Percentiles rank a stretch among this genome's conserved stretches.
Conservation (phyloP, 2,797 vertebrate species). For the Peromyscus eremicus region DNA sequence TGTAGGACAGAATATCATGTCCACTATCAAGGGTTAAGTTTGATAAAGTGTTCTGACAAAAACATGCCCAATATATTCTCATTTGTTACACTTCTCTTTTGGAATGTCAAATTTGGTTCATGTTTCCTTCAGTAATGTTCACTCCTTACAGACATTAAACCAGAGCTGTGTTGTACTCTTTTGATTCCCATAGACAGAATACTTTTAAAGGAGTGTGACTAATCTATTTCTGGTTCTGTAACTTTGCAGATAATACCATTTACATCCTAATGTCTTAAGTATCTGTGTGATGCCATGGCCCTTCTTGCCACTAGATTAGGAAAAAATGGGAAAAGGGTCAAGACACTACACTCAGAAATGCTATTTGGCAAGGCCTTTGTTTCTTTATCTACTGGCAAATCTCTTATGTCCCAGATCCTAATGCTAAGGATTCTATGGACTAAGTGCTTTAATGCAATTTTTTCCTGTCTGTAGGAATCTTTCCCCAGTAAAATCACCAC, state of each 20-base stretch:
- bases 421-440: neutral
- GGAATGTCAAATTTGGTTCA: neutral
- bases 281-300: neutral
- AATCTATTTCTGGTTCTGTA: conserved; percentile 35
- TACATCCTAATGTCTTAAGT: neutral
- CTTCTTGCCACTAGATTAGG: neutral
- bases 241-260: conserved; percentile 4
- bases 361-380: neutral
- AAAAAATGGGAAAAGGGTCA: neutral
- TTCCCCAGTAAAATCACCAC: neutral
- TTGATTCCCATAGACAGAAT: neutral
- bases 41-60: neutral
- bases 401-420: neutral
- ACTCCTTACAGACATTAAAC: conserved; percentile 1
- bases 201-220: neutral
- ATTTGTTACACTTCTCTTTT: neutral
- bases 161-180: neutral
- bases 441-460: neutral
- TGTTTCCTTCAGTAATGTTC: neutral
- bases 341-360: neutral
- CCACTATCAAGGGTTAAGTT: neutral
- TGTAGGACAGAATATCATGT: neutral
- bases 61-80: neutral
- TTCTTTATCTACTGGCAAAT: neutral
- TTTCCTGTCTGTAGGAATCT: neutral